Conservation (phyloP, 2,113 vertebrate species). For the Ivindomyrus marchei region DNA sequence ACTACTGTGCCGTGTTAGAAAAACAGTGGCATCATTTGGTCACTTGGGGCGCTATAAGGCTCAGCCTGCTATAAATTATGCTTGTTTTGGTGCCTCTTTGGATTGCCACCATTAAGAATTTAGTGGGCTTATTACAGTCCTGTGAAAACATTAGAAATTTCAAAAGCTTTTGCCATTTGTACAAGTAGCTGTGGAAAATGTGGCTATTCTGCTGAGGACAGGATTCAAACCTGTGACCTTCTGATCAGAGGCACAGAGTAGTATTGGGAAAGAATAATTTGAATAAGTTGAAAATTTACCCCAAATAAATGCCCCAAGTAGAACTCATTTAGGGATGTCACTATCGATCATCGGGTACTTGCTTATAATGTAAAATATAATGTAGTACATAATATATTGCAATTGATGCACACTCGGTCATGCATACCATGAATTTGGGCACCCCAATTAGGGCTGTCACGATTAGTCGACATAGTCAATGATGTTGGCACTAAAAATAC, state of each 20-base stretch:
- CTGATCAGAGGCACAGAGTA: background rate
- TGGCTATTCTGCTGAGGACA: background rate
- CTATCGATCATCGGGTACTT: background rate
- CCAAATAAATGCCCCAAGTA: background rate
- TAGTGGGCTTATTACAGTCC: background rate
- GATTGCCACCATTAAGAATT: background rate
- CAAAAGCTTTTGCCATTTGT: background rate
- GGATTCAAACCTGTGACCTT: background rate
- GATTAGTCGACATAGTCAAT: background rate
- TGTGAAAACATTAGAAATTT: background rate
- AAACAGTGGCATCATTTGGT: background rate
- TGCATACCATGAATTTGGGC: background rate
- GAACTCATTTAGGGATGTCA: no score
- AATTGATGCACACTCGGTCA: background rate
- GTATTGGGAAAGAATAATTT: background rate
- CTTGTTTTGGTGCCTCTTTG: background rate
- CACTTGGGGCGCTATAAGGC: background rate
- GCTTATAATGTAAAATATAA: background rate
- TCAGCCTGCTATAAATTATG: background rate
- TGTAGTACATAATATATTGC: background rate
- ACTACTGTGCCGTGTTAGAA: background rate
- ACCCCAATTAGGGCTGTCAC: background rate
- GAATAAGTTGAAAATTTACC: background rate
- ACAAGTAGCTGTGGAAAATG: background rate
- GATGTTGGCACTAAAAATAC: background rate